Conservation (phyloP, 2,797 vertebrate species). For the Petrocephalus sullivani region DNA sequence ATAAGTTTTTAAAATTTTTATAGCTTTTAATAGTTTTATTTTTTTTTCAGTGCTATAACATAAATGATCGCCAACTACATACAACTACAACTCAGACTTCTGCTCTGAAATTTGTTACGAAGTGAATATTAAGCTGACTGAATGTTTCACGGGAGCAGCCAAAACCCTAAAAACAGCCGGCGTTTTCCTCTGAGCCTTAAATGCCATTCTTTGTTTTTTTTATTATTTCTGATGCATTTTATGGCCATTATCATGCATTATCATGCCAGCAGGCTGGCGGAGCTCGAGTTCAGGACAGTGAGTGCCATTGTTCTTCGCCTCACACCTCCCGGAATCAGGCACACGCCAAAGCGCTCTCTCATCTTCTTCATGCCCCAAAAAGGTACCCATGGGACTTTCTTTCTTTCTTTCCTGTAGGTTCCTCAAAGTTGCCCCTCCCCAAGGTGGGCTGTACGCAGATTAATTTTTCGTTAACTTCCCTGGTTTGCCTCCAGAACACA, state of each 20-base stretch:
- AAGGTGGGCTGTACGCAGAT: neutral
- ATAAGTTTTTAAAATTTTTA: too few species aligned
- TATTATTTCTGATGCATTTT: conserved; percentile 26
- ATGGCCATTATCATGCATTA: conserved; percentile 16
- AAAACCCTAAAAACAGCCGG: neutral
- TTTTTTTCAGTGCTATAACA: neutral
- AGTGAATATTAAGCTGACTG: neutral
- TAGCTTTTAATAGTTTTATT: too few species aligned
- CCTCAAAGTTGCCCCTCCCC: neutral
- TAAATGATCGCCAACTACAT: neutral
- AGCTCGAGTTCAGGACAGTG: conserved; percentile 32
- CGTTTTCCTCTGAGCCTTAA: conserved; percentile 6
- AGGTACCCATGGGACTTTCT: neutral
- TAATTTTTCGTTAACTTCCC: neutral
- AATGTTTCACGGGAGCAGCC: conserved; percentile 1
- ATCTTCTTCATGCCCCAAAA: conserved; percentile 33
- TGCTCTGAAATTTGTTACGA: neutral
- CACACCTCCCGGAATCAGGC: conserved; percentile 40
- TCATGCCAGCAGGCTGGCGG: conserved; percentile 28
- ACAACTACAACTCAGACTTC: neutral
- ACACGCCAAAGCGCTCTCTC: conserved; percentile 45
- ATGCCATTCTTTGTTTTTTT: neutral
- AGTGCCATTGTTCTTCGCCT: conserved; percentile 39
- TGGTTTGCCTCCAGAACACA: neutral
- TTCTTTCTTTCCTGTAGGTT: neutral